phyloP scores from a whole-genome alignment of 2,888 invertebrate genomes.

The Pyrrhosoma nymphula region DNA sequence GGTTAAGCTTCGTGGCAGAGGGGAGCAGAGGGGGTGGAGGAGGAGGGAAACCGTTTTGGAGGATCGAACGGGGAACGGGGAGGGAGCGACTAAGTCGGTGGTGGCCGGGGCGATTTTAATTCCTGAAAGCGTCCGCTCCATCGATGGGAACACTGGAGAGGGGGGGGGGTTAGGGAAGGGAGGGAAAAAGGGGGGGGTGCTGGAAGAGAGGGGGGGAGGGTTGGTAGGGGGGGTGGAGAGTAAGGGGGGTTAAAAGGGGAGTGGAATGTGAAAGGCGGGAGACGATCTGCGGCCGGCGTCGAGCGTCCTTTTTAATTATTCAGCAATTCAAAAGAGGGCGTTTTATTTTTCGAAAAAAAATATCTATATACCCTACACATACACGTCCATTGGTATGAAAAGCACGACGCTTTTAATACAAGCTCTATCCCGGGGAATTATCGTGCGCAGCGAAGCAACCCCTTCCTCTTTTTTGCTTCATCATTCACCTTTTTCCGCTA shows the following conservation, averaged over 20 bases:
- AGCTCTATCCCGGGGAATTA: background rate
- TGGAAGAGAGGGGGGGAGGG: too few species aligned
- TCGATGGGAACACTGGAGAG: background rate
- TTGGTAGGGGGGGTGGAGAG: background rate
- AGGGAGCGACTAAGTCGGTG: background rate
- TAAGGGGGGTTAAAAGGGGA: background rate
- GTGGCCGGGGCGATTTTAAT: conserved; percentile 18
- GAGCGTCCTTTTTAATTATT: conserved; percentile 36
- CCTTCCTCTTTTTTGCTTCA: background rate
- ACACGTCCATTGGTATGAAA: background rate
- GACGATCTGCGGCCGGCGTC: conserved; percentile 28
- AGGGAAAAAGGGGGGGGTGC: too few species aligned
- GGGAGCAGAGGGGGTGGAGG: background rate
- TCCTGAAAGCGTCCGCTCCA: conserved; percentile 19
- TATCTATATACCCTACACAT: background rate
- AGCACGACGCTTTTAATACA: background rate
- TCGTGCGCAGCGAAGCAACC: background rate
- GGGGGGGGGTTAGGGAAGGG: too few species aligned
- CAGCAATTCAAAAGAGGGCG: conserved; percentile 11
- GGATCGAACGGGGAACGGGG: background rate
- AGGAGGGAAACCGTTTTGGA: background rate
- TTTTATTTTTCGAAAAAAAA: background rate
- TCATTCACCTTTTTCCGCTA: background rate
- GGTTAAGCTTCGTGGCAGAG: too few species aligned
- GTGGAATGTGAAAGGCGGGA: conserved; percentile 21